Evolutionary conservation across 2,888 invertebrate genomes (phyloP).

Genomic region (Trilocha varians): DNA sequence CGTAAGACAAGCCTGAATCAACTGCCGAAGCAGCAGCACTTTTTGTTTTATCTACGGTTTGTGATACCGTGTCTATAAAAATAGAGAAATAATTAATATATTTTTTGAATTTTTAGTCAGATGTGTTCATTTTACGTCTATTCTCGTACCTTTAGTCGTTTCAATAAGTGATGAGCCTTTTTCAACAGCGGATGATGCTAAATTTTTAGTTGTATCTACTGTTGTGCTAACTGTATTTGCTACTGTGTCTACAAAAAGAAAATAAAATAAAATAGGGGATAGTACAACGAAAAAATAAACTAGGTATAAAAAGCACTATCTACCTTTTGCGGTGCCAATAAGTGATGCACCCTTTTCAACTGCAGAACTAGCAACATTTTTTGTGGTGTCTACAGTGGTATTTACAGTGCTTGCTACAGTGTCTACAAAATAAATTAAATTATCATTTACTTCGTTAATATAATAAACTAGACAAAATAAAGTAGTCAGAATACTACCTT

Average conservation of each 20-base stretch:
- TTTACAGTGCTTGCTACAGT: conserved; percentile 18
- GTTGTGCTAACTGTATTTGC: conserved; percentile 26
- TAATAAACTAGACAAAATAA: background rate
- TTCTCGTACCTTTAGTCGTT: conserved; percentile 25
- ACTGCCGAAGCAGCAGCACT: conserved; percentile 13
- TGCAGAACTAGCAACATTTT: conserved; percentile 29
- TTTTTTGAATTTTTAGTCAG: background rate
- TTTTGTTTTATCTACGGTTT: conserved; percentile 17
- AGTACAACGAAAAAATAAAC: conserved; percentile 1
- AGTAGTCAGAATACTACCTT: background rate
- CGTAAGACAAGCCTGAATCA: conserved; percentile 11
- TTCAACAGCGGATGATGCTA: conserved; percentile 29
- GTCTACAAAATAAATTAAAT: conserved; percentile 7
- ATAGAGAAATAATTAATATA: background rate
- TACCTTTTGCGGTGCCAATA: conserved; percentile 28
- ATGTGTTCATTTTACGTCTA: background rate
- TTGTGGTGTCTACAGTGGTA: conserved; percentile 30
- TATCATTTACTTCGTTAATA: background rate
- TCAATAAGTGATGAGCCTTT: conserved; percentile 27
- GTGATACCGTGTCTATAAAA: conserved; percentile 13
- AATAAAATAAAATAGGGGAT: conserved; percentile 1
- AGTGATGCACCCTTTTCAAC: conserved; percentile 23
- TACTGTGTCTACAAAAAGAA: conserved; percentile 26
- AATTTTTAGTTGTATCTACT: conserved; percentile 37
- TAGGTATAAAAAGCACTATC: conserved; percentile 2